Percentiles rank a stretch among this genome's conserved stretches.
Evolutionary conservation across 2,113 vertebrate genomes (phyloP).

Genomic region (Ceyx margarethae): DNA sequence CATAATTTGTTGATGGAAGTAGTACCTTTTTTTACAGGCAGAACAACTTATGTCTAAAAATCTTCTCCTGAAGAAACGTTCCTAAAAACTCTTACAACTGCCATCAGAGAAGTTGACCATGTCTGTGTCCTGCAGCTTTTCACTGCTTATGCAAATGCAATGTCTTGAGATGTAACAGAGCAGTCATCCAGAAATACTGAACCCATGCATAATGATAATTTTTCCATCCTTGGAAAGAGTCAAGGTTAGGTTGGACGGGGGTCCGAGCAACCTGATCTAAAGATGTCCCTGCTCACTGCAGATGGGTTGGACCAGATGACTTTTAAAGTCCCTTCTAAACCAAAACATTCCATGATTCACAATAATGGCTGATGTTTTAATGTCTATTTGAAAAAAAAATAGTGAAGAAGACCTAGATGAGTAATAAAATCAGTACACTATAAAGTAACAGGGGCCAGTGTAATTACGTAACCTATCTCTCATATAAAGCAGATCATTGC

Average conservation of each 20-base stretch:
- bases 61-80: neutral
- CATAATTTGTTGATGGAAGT: neutral
- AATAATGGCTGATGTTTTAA: neutral
- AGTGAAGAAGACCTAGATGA: neutral
- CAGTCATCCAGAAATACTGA: neutral
- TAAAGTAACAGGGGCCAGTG: neutral
- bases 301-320: neutral
- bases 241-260: neutral
- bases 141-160: neutral
- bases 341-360: neutral
- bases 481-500: neutral
- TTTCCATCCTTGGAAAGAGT: neutral
- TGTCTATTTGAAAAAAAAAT: neutral
- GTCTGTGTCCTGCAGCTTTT: neutral
- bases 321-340: neutral
- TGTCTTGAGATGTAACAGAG: neutral
- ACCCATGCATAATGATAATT: neutral
- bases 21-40: neutral
- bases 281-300: neutral
- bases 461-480: neutral
- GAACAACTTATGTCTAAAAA: neutral
- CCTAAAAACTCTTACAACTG: neutral
- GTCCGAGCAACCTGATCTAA: neutral
- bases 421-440: neutral
- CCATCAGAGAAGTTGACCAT: neutral